phyloP scores from a whole-genome alignment of 1,140 invertebrate species.

The Mya arenaria region DNA sequence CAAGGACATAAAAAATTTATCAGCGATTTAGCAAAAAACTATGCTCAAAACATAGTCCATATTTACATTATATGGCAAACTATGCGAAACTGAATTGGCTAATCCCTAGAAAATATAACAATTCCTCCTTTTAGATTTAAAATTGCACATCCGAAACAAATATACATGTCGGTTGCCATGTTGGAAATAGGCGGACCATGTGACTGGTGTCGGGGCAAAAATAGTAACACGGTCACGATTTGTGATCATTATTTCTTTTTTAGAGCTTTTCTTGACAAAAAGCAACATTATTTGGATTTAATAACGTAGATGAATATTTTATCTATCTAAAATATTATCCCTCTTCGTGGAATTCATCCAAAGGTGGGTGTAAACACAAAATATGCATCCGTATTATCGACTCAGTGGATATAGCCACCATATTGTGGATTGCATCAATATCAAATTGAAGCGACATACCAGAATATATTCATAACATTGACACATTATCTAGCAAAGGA shows the following conservation, averaged over 20 bases:
- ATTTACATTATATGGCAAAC: neutral
- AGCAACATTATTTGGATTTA: conserved; percentile 58
- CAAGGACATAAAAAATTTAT: neutral
- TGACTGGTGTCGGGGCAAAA: conserved; percentile 63
- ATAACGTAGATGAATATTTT: conserved; percentile 47
- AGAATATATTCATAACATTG: neutral
- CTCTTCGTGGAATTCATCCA: conserved; percentile 34
- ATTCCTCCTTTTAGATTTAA: neutral
- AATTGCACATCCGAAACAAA: neutral
- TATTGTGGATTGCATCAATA: conserved; percentile 56
- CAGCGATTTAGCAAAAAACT: neutral
- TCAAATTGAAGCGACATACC: neutral
- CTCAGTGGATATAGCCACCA: conserved; percentile 27
- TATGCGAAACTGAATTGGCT: neutral
- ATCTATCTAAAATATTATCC: conserved; percentile 11
- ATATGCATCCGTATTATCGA: conserved; percentile 24
- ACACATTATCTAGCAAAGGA: conserved; percentile 27
- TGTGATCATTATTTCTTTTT: conserved; percentile 64
- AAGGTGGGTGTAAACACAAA: conserved; percentile 54
- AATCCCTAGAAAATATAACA: neutral
- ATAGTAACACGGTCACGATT: conserved; percentile 59
- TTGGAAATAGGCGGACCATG: conserved; percentile 71
- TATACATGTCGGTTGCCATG: conserved; percentile 69
- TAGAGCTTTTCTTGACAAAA: conserved; percentile 56
- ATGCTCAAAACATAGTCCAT: neutral